These are phyloP conservation scores for Parthenolecanium corni DNA, from an alignment of 2,888 invertebrate genomes.

Conservation along the genomic window DNA sequence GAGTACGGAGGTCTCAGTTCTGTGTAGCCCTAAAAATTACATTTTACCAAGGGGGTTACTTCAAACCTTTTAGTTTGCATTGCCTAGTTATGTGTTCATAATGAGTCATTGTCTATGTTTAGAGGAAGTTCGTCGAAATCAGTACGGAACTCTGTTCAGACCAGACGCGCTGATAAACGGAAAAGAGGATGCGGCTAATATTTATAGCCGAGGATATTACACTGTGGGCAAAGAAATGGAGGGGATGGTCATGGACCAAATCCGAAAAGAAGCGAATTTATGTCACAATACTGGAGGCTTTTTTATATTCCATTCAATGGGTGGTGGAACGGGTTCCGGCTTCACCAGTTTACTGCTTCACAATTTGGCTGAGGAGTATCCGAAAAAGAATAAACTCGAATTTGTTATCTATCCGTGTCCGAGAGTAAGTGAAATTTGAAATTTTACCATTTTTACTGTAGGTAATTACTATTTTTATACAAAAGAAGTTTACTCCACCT, in stretches of 20 bases:
- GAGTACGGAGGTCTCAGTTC: no score
- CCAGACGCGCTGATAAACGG: conserved; percentile 34
- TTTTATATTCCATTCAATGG: conserved; percentile 46
- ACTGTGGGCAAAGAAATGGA: conserved; percentile 48
- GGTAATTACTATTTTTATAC: no score
- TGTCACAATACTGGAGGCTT: conserved; percentile 50
- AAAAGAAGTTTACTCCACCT: no score
- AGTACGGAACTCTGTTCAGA: conserved; percentile 33
- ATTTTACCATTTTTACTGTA: no score
- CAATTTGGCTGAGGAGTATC: conserved; percentile 38
- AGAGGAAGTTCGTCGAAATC: conserved; percentile 33
- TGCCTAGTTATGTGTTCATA: neutral
- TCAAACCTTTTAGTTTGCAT: no score
- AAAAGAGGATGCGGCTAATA: conserved; percentile 62
- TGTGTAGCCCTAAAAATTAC: no score
- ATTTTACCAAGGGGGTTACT: no score
- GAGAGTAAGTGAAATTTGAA: conserved; percentile 35
- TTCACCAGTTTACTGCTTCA: conserved; percentile 50
- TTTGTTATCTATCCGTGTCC: conserved; percentile 36
- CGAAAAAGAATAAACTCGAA: conserved; percentile 47
- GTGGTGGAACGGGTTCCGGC: conserved; percentile 69
- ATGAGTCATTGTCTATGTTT: neutral
- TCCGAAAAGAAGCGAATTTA: conserved; percentile 51
- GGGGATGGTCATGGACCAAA: conserved; percentile 58
- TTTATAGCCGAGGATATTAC: conserved; percentile 71